phyloP scores from a whole-genome alignment of 2,888 invertebrate genomes.

The Penaeus monodon region DNA sequence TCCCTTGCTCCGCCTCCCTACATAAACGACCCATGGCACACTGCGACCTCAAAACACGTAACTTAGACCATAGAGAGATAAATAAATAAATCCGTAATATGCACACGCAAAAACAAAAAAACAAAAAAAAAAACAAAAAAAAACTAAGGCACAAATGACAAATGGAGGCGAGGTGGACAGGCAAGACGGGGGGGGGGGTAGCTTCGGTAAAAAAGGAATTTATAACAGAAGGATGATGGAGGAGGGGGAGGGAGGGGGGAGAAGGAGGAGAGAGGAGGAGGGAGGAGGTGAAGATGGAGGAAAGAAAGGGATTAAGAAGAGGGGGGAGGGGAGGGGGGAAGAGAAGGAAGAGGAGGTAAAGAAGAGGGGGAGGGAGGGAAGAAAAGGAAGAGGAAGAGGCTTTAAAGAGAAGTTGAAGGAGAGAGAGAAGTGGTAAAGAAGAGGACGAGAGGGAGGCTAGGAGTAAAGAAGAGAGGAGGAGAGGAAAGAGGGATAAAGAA shows the following conservation, averaged over 20 bases:
- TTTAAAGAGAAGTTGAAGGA: background rate
- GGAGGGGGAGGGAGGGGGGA: background rate
- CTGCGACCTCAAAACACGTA: too few relatives aligned
- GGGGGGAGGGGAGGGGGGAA: background rate
- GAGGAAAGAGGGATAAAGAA: background rate
- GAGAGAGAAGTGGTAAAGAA: background rate
- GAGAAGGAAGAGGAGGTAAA: background rate
- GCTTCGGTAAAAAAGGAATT: background rate
- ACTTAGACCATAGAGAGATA: too few relatives aligned
- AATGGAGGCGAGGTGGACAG: slow-evolving; percentile 8
- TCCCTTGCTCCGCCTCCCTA: too few relatives aligned
- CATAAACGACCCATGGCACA: too few relatives aligned
- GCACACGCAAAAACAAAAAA: too few relatives aligned
- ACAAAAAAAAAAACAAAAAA: background rate
- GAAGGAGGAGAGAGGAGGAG: background rate
- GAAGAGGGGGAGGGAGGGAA: too few relatives aligned
- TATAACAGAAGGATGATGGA: background rate
- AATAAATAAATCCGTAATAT: too few relatives aligned
- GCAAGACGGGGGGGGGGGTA: background rate
- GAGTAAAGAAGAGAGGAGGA: too few relatives aligned
- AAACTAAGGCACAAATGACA: slow-evolving; percentile 1
- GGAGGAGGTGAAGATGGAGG: background rate
- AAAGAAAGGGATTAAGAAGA: background rate
- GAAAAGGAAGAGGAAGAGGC: background rate
- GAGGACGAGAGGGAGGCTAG: background rate